A percentile compares a stretch with the other conserved stretches of the same genome.
These are phyloP conservation scores for Lucinisca nassula DNA, from an alignment of 2,888 invertebrate species.

Conservation along the genomic window DNA sequence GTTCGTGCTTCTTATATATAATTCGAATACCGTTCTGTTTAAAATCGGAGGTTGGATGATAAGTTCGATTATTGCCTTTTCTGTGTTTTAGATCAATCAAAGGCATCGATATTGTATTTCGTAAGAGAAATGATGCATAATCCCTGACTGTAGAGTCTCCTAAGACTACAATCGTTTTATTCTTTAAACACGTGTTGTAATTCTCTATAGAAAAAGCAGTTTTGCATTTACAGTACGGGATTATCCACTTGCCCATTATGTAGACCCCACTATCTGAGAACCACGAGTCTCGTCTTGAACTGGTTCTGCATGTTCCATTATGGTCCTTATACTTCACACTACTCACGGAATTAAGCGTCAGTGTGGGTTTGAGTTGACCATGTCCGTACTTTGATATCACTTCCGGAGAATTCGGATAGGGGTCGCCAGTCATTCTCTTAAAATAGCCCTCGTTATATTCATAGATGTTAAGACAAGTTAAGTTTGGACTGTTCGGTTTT, in stretches of 20 bases:
- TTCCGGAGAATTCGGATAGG: conserved; percentile 14
- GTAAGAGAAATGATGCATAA: conserved; percentile 42
- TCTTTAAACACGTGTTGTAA: conserved; percentile 42
- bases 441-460: conserved; percentile 30
- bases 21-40: conserved; percentile 26
- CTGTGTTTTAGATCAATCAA: conserved; percentile 16
- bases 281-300: conserved; percentile 30
- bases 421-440: background rate
- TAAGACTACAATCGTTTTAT: conserved; percentile 41
- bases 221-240: conserved; percentile 5
- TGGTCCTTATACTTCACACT: background rate
- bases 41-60: conserved; percentile 35
- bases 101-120: conserved; percentile 11
- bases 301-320: background rate
- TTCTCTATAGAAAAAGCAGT: background rate
- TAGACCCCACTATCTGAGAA: background rate
- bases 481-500: conserved; percentile 12
- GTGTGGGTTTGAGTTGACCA: conserved; percentile 10
- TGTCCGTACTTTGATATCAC: conserved; percentile 37
- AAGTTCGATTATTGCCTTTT: conserved; percentile 4
- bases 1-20: conserved; percentile 48
- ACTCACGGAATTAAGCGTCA: conserved; percentile 3
- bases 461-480: conserved; percentile 33
- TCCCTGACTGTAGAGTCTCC: conserved; percentile 62
- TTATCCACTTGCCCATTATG: conserved; percentile 14